These are phyloP conservation scores for Poecilus cupreus DNA, from an alignment of 2,888 invertebrate genomes.

Conservation along the genomic window DNA sequence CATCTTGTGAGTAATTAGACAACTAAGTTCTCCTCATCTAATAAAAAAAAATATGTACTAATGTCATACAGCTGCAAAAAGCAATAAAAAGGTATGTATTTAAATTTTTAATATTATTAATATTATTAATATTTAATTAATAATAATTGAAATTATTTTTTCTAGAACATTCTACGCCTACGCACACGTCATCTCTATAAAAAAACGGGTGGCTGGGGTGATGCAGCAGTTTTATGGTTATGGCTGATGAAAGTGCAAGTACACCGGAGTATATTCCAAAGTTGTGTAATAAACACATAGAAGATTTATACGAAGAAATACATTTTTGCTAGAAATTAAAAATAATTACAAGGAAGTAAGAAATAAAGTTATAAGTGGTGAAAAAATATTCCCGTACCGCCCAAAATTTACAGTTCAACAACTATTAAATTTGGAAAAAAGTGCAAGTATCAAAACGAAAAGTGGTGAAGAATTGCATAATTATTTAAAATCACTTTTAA, in stretches of 20 bases:
- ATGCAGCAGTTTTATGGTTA: not conserved
- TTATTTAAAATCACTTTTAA: conserved; percentile 21
- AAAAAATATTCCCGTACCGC: not conserved
- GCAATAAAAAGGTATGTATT: not conserved
- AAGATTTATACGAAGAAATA: too few species aligned
- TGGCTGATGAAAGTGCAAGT: too few species aligned
- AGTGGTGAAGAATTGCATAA: not conserved
- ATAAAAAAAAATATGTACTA: not conserved
- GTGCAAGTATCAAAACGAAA: not conserved
- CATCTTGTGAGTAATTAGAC: not conserved
- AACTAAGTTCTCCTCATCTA: not conserved
- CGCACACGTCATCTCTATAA: not conserved
- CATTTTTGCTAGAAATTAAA: not conserved
- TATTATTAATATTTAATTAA: not conserved
- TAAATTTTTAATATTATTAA: not conserved
- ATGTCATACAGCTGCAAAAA: not conserved
- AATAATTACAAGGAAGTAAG: not conserved
- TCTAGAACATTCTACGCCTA: not conserved
- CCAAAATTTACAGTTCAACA: conserved; percentile 7
- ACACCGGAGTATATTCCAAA: too few species aligned
- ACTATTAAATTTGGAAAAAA: conserved; percentile 6
- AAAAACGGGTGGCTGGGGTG: not conserved
- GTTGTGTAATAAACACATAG: not conserved
- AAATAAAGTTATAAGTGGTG: not conserved
- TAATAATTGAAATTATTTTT: not conserved